Evolutionary conservation across 2,113 vertebrate genomes (phyloP).

Genomic region (Diglossa brunneiventris): DNA sequence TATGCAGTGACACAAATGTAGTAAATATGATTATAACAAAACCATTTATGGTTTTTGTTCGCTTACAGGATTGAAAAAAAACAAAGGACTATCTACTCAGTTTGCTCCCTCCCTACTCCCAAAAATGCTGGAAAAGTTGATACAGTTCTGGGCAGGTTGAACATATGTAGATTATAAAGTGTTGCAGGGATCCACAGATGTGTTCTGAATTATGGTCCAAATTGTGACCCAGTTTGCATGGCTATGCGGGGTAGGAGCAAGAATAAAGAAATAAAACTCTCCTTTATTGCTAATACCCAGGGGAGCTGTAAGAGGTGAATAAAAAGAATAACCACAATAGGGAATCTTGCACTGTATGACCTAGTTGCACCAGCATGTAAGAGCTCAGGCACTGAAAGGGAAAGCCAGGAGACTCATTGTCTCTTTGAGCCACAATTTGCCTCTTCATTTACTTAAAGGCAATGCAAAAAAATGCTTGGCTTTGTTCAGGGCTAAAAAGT

Average conservation of each 20-base stretch:
- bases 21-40: conserved; percentile 29
- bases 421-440: conserved; percentile 15
- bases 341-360: conserved; percentile 37
- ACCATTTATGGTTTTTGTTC: not conserved
- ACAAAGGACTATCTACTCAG: not conserved
- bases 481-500: not conserved
- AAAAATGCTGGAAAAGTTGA: not conserved
- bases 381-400: not conserved
- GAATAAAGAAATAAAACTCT: conserved; percentile 36
- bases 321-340: conserved; percentile 24
- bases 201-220: conserved; percentile 9
- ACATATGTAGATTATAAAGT: not conserved
- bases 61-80: not conserved
- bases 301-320: not conserved
- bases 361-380: conserved; percentile 23
- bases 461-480: conserved; percentile 14
- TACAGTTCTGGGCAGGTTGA: not conserved
- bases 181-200: not conserved
- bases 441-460: not conserved
- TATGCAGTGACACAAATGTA: not conserved
- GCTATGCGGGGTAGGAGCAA: not conserved
- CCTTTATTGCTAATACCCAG: conserved; percentile 27
- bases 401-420: not conserved
- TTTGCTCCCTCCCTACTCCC: not conserved
- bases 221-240: conserved; percentile 43